Base-by-base conservation (phyloP, 2,797 vertebrate species). In the Distichodus sexfasciatus region DNA sequence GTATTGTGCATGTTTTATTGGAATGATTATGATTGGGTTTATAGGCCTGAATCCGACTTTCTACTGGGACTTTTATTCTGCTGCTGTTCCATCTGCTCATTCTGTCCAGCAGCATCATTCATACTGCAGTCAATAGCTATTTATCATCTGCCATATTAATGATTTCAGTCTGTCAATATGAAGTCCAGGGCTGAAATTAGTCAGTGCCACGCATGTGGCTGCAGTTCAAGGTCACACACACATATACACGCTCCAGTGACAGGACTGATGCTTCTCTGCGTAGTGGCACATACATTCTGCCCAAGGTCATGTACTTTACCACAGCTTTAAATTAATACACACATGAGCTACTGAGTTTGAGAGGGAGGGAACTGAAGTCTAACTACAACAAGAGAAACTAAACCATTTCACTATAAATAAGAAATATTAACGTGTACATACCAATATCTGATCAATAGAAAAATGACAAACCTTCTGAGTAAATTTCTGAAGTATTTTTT, bases 101-200 rank as follows among this genome's bases (percentile, higher is more conserved):
- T 53, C 53, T 71, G 70, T 78, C 63, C 63, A 71, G 67, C 24
- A 65, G 70, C 64, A 74, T 54, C 31, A 63, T 69, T 78, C 71
- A 74, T 81, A 71, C 68, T 63, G 77, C 81, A 79, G 86, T 84
- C 83, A 80, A 87, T 88, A 84, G 83, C 85, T 89, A 86, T 89
- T 90, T 86, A 87, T 91, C 88, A 88, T 91, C 87, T 80, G 79
- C 88, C 85, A 91, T 87, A 88, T 89, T 90, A 90, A 88, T 77
- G 83, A 90, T 88, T 87, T 89, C 88, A 87, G 87, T 83, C 81
- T 83, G 89, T 91, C 89, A 85, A 90, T 92, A 90, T 84, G 82
- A 84, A 87, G 85, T 82, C 84, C 79, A 59, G 82, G 83, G 84
- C 87, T 87, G 88, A 88, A 92, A 91, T 91, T 89, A 90, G 89